Percentiles rank a stretch among this genome's conserved stretches.
Conservation (phyloP, 30 jellyfish, hydroid and myxozoan species). For the Aurelia sp. region DNA sequence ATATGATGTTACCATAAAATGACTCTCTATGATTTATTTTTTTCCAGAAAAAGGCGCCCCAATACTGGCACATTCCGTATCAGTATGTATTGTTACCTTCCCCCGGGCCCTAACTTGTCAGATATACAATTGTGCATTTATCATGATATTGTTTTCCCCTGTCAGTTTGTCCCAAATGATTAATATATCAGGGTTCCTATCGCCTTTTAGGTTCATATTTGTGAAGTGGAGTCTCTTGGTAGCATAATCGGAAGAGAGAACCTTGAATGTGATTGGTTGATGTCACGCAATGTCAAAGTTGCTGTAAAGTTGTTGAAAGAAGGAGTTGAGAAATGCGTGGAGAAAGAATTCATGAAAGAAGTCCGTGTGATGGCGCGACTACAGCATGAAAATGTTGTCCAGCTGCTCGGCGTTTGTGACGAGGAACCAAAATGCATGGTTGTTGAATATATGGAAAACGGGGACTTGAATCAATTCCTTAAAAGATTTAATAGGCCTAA, state of each 20-base stretch:
- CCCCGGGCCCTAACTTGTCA: too few relatives aligned
- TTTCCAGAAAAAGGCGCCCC: too few relatives aligned
- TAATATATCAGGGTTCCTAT: not conserved
- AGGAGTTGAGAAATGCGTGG: constrained; percentile 72
- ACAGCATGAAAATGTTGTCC: constrained; percentile 91
- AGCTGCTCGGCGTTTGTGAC: constrained; percentile 85
- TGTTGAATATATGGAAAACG: constrained; percentile 94
- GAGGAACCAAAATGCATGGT: constrained; percentile 92
- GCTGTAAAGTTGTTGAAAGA: constrained; percentile 87
- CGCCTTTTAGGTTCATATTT: constrained; percentile 32
- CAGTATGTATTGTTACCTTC: too few relatives aligned
- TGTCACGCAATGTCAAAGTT: constrained; percentile 58
- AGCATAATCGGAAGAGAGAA: constrained; percentile 30
- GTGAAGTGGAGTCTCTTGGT: constrained; percentile 60
- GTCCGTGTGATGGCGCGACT: constrained; percentile 93
- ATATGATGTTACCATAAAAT: too few relatives aligned
- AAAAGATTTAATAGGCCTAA: constrained; percentile 3
- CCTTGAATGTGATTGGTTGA: constrained; percentile 34
- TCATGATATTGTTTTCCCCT: too few relatives aligned
- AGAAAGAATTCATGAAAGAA: constrained; percentile 89
- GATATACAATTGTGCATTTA: too few relatives aligned
- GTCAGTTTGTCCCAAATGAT: too few relatives aligned
- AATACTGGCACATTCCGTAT: too few relatives aligned
- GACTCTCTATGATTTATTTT: too few relatives aligned
- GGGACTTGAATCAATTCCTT: constrained; percentile 90